These are phyloP conservation scores for Apaloderma vittatum DNA, from an alignment of 2,113 vertebrate genomes.

Conservation along the genomic window DNA sequence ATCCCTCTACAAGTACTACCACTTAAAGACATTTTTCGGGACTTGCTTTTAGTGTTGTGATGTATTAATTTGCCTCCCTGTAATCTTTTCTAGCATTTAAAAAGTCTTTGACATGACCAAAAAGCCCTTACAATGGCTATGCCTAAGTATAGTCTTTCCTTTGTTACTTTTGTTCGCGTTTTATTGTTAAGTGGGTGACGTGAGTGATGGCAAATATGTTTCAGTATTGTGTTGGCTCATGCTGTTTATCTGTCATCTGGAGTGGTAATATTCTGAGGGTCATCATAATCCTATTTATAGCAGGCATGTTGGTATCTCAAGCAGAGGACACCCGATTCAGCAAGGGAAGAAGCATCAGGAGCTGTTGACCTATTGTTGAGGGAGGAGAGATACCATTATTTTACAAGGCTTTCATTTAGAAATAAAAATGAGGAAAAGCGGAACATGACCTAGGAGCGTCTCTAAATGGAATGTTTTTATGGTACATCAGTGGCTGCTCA, in stretches of 20 bases:
- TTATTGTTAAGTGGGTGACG: background rate
- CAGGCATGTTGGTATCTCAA: conserved; percentile 2
- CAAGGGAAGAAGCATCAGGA: conserved; percentile 5
- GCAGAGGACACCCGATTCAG: conserved; percentile 3
- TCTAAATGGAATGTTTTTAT: conserved; percentile 28
- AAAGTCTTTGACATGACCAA: background rate
- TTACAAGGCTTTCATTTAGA: conserved; percentile 10
- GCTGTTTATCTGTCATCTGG: background rate
- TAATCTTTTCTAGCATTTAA: background rate
- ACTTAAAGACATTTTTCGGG: background rate
- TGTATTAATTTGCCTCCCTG: background rate
- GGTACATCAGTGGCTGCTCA: conserved; percentile 11
- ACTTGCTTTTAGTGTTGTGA: background rate
- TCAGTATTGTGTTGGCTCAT: background rate
- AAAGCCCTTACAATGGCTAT: background rate
- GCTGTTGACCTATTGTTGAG: background rate
- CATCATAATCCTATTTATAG: background rate
- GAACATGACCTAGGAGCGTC: background rate
- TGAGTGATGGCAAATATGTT: background rate
- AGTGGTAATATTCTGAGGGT: background rate
- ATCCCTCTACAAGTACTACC: background rate
- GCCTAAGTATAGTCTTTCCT: background rate
- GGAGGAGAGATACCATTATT: background rate
- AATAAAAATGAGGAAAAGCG: conserved; percentile 25
- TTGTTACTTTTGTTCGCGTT: background rate